These are phyloP conservation scores for Dasypus novemcinctus DNA, from an alignment of 2,113 vertebrate species.

Conservation along the genomic window DNA sequence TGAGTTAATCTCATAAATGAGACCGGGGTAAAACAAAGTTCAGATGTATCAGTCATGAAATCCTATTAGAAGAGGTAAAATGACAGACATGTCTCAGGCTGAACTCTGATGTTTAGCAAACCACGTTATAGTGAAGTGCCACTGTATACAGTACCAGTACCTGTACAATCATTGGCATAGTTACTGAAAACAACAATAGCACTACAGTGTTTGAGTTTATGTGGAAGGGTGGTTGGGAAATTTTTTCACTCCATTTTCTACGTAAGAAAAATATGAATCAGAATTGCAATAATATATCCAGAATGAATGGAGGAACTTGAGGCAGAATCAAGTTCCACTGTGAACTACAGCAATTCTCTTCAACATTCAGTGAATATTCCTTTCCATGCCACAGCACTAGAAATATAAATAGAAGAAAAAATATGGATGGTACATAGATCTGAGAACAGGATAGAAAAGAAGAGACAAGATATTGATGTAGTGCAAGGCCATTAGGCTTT, in stretches of 20 bases:
- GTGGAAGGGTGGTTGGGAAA: neutral
- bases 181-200: neutral
- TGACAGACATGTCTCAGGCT: neutral
- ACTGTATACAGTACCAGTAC: neutral
- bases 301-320: neutral
- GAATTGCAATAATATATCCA: neutral
- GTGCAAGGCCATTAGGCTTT: slow-evolving; percentile 60
- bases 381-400: neutral
- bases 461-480: slow-evolving; percentile 43
- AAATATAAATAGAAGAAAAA: slow-evolving; percentile 58
- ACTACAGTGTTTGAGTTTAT: neutral
- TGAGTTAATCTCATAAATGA: slow-evolving; percentile 27
- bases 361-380: neutral
- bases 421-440: slow-evolving; percentile 46
- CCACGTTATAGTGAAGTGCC: neutral
- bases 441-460: slow-evolving; percentile 18
- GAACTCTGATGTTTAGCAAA: neutral
- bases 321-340: neutral
- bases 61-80: slow-evolving; percentile 15
- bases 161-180: neutral
- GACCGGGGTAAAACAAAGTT: neutral
- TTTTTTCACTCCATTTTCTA: neutral
- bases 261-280: neutral
- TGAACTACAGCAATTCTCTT: neutral
- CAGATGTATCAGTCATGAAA: slow-evolving; percentile 18